phyloP scores from a whole-genome alignment of 2,888 invertebrate species.

The Hipparchia sbordonii region DNA sequence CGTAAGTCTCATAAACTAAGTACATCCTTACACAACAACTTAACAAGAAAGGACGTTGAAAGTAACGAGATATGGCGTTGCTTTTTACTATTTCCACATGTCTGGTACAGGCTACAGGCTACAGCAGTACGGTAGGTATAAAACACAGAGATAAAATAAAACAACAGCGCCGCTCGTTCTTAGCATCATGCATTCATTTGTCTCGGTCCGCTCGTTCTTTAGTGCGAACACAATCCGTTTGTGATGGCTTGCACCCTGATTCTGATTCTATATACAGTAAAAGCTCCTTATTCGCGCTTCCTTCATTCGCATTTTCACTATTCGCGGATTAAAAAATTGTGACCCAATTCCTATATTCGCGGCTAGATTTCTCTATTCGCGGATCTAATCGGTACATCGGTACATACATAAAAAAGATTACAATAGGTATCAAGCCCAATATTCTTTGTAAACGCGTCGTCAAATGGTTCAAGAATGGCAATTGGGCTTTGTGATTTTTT shows the following conservation, averaged over 20 bases:
- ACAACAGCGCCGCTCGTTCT: conserved; percentile 33
- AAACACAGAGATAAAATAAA: conserved; percentile 29
- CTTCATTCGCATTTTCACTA: too few relatives aligned
- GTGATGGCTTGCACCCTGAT: conserved; percentile 7
- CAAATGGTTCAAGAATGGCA: too few relatives aligned
- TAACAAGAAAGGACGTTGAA: conserved; percentile 14
- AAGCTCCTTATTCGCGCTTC: too few relatives aligned
- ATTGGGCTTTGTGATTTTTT: too few relatives aligned
- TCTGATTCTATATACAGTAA: conserved; percentile 4
- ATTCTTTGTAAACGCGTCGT: too few relatives aligned
- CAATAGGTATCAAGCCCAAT: too few relatives aligned
- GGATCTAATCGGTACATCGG: too few relatives aligned
- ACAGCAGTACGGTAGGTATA: not conserved
- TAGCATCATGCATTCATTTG: conserved; percentile 32
- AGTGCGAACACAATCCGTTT: conserved; percentile 26
- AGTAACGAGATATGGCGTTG: conserved; percentile 14
- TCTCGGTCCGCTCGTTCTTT: conserved; percentile 32
- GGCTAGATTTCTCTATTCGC: too few relatives aligned
- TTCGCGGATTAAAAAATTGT: too few relatives aligned
- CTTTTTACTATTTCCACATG: conserved; percentile 30
- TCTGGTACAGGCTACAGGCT: not conserved
- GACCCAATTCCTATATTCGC: too few relatives aligned
- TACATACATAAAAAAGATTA: too few relatives aligned
- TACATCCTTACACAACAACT: conserved; percentile 4
- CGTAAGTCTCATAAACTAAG: not conserved